phyloP scores from a whole-genome alignment of 1,140 invertebrate genomes.

The Drosophila parabipectinata region DNA sequence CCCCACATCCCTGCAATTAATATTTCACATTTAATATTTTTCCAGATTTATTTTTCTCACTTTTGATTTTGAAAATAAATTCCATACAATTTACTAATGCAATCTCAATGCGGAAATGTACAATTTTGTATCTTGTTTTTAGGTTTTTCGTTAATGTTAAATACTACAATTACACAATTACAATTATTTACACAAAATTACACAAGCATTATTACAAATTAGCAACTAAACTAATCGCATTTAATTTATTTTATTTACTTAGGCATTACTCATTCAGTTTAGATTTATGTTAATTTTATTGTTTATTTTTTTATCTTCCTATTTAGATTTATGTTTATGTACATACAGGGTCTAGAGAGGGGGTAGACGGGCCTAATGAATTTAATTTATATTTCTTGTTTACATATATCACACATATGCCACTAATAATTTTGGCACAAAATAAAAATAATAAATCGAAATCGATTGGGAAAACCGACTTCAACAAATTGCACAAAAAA shows the following conservation, averaged over 20 bases:
- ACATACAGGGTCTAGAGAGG: slow-evolving; percentile 41
- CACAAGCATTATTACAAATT: slow-evolving; percentile 47
- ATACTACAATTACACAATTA: slow-evolving; percentile 69
- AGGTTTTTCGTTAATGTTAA: slow-evolving; percentile 28
- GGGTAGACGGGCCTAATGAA: slow-evolving; percentile 25
- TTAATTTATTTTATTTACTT: slow-evolving; percentile 62
- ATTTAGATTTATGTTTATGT: slow-evolving; percentile 55
- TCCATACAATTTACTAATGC: slow-evolving; percentile 62
- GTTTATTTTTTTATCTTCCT: slow-evolving; percentile 27
- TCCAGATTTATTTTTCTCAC: slow-evolving; percentile 30
- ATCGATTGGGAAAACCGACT: slow-evolving; percentile 41
- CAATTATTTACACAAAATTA: slow-evolving; percentile 68
- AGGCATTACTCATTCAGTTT: slow-evolving; percentile 42
- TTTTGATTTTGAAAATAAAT: slow-evolving; percentile 59
- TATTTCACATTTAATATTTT: slow-evolving; percentile 35
- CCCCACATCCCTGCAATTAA: background rate
- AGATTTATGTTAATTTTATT: slow-evolving; percentile 51
- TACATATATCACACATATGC: slow-evolving; percentile 75
- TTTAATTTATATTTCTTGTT: slow-evolving; percentile 70
- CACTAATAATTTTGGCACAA: slow-evolving; percentile 34
- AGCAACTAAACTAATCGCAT: slow-evolving; percentile 66
- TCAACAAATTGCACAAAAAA: slow-evolving; percentile 67
- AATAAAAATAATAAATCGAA: slow-evolving; percentile 48
- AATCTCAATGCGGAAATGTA: background rate
- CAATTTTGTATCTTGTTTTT: slow-evolving; percentile 1